Conservation (phyloP, 1,140 invertebrate species). For the Augochlora pura region DNA sequence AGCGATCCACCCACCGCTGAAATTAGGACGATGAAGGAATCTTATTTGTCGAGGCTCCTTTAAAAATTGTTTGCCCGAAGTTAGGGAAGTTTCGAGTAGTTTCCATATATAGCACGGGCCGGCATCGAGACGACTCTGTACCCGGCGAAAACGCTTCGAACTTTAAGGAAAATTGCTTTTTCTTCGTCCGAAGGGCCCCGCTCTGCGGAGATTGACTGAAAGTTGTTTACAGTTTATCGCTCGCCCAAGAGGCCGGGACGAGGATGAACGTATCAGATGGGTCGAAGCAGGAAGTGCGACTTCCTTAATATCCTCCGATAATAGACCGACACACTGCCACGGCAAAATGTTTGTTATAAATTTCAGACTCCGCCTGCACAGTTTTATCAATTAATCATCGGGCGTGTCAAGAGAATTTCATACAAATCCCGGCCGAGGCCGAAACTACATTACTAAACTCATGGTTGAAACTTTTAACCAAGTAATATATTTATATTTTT, state of each 20-base stretch:
- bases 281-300: neutral
- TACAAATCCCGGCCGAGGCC: too few species aligned
- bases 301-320: neutral
- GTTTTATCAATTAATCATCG: too few species aligned
- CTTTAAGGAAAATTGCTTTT: conserved; percentile 49
- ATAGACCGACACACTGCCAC: too few species aligned
- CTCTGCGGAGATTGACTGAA: conserved; percentile 42
- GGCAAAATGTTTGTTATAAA: too few species aligned
- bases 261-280: conserved; percentile 8
- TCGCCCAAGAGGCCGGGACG: neutral
- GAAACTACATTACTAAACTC: too few species aligned
- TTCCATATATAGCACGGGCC: neutral
- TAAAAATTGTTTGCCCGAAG: conserved; percentile 38
- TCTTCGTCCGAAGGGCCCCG: conserved; percentile 17
- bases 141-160: conserved; percentile 38
- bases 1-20: neutral
- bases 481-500: too few species aligned
- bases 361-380: too few species aligned
- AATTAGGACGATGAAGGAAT: conserved; percentile 34
- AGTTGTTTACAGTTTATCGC: conserved; percentile 50
- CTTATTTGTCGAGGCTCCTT: conserved; percentile 36
- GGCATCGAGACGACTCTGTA: conserved; percentile 22
- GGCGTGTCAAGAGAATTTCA: too few species aligned
- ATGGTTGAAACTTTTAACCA: too few species aligned
- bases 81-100: conserved; percentile 39